Base-by-base conservation (phyloP, 2,113 vertebrate genomes). In the Casuarius casuarius region DNA sequence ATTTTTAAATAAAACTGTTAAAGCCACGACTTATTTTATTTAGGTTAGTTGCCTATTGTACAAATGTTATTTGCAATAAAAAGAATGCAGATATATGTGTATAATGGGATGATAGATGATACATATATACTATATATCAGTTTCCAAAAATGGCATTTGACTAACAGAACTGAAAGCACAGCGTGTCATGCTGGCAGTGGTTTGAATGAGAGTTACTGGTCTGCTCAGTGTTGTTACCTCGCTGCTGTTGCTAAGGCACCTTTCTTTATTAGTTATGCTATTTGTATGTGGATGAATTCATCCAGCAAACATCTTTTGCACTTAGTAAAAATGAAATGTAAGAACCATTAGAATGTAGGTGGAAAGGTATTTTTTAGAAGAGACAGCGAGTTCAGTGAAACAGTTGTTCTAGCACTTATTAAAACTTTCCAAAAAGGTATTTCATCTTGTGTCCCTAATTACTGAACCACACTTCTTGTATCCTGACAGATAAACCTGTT, bases 351-450 rank as follows among this genome's bases (percentile, higher is more conserved):
- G 82, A 65, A 58, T 70, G 63, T 86, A 92, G 91, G 88, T 93
- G 87, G 81, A 94, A 96, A 93, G 66, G 48, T 52, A 25, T 56
- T 70, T 81, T 86, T 89, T 31, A 94, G 87, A 93, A 94, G 84
- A 92, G 89, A 88, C 48, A 89, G 85, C 84, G 94, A 85, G 80
- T 96, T 97, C 86, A 97, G 83, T 89, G 52, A 83, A 96, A 97
- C 87, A 95, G 94, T 97, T 95, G 92, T 94, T 96, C 83, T 62
- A 89, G 80, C 87, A 93, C 87, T 97, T 97, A 96, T 90, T 95
- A 96, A 96, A 97, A 96, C 71, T 97, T 97, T 91, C 81, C 92
- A 71, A 94, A 97, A 94, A 84, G 70, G 91, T 97, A 96, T 97
- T 94, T 96, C 72, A 84, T 95, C 87, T 84, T 29, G 6, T 93